These are phyloP conservation scores for Noctua fimbriata DNA, from an alignment of 2,888 invertebrate species.

Conservation along the genomic window DNA sequence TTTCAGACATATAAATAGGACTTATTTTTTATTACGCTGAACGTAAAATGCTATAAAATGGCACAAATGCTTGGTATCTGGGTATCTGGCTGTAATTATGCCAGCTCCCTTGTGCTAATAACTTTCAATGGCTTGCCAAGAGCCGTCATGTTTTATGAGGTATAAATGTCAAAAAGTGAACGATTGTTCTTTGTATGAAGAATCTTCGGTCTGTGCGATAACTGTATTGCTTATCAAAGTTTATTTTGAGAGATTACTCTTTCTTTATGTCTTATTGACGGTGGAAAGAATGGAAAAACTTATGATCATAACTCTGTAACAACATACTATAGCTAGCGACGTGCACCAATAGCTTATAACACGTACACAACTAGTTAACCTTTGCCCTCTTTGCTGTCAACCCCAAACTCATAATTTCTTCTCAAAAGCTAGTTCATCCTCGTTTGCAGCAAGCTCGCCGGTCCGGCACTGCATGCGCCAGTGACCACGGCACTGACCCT, in stretches of 20 bases:
- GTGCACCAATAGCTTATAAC: not conserved
- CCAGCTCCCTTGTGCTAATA: slow-evolving; percentile 48
- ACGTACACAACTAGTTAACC: not conserved
- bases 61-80: slow-evolving; percentile 29
- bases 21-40: slow-evolving; percentile 35
- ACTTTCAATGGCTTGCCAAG: slow-evolving; percentile 51
- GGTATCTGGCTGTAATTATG: slow-evolving; percentile 35
- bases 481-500: slow-evolving; percentile 84
- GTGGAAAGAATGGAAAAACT: not conserved
- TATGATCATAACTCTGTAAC: not conserved
- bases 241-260: slow-evolving; percentile 1
- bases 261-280: not conserved
- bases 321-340: slow-evolving; percentile 3
- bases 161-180: slow-evolving; percentile 54
- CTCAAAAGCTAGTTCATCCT: slow-evolving; percentile 31
- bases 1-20: slow-evolving; percentile 19
- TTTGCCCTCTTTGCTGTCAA: not conserved
- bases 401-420: slow-evolving; percentile 26
- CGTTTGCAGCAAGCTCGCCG: slow-evolving; percentile 46
- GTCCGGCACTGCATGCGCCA: slow-evolving; percentile 76
- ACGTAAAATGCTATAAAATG: slow-evolving; percentile 23
- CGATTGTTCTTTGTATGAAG: slow-evolving; percentile 27
- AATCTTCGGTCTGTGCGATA: slow-evolving; percentile 34
- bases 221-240: not conserved
- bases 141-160: slow-evolving; percentile 51